These are phyloP conservation scores for Turritopsis rubra DNA, from an alignment of 30 jellyfish, hydroid and myxozoan genomes.

Conservation along the genomic window DNA sequence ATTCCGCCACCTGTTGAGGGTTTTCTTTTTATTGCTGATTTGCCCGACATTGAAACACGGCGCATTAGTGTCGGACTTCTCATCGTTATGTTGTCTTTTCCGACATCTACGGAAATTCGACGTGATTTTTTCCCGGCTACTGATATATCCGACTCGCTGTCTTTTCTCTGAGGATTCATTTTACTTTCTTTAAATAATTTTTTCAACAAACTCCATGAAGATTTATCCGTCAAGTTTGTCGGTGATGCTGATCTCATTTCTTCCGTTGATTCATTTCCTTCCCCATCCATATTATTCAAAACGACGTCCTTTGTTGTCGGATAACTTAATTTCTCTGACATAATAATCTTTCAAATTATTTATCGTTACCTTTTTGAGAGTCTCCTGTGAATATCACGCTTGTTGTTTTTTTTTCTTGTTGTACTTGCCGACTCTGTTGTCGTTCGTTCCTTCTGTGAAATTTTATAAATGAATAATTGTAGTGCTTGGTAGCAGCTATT, in stretches of 20 bases:
- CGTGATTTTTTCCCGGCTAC: neutral
- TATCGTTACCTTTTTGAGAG: no score
- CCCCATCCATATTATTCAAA: neutral
- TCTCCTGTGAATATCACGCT: neutral
- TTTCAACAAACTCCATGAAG: constrained; percentile 1
- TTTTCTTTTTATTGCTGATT: constrained; percentile 1
- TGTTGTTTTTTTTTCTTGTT: no score
- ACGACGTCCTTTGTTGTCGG: neutral
- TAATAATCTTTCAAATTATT: neutral
- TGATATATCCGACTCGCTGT: neutral
- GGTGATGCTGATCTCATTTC: neutral
- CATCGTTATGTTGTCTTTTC: neutral
- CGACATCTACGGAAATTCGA: constrained; percentile 2
- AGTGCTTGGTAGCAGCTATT: neutral
- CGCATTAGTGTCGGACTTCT: neutral
- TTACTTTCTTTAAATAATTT: constrained; percentile 4
- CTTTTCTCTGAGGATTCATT: neutral
- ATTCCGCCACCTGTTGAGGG: neutral
- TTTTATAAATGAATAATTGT: neutral
- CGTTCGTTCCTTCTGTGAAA: neutral
- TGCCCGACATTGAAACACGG: neutral
- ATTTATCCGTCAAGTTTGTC: neutral
- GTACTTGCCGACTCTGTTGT: neutral
- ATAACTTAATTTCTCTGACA: neutral
- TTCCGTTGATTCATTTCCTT: neutral